Conservation (phyloP, 2,797 vertebrate genomes). For the Helicolenus hilgendorfi region DNA sequence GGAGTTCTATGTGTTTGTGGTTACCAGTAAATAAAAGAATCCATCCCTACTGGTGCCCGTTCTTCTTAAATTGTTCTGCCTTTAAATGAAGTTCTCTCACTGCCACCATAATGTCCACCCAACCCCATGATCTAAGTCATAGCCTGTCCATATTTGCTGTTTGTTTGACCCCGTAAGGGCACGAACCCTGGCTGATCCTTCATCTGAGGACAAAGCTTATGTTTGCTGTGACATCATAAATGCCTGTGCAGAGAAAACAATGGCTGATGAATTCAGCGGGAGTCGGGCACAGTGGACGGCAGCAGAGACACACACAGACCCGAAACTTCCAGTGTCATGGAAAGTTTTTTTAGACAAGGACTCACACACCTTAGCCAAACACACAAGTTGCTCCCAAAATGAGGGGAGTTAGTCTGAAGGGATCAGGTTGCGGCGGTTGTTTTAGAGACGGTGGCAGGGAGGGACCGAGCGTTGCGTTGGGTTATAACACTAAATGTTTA, state of each 20-base stretch:
- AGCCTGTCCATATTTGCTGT: constrained; percentile 84
- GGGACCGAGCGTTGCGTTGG: constrained; percentile 1
- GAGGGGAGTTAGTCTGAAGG: constrained; percentile 5
- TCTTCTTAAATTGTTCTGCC: neutral
- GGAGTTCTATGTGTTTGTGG: neutral
- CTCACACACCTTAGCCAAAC: constrained; percentile 83
- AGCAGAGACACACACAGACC: constrained; percentile 40
- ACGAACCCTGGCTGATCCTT: constrained; percentile 84
- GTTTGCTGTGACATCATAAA: constrained; percentile 90
- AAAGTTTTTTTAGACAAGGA: constrained; percentile 77
- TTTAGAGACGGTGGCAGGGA: constrained; percentile 26
- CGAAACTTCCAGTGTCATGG: constrained; percentile 77
- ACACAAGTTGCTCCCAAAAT: constrained; percentile 57
- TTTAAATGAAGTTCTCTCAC: constrained; percentile 24
- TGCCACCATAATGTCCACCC: constrained; percentile 67
- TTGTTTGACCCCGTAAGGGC: constrained; percentile 85
- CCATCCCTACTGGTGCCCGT: neutral
- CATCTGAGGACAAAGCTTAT: constrained; percentile 89
- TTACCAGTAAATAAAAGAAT: neutral
- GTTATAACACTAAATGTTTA: constrained; percentile 65
- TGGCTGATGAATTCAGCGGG: constrained; percentile 84
- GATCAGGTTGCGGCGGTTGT: constrained; percentile 60
- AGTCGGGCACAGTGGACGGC: constrained; percentile 71
- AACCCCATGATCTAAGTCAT: constrained; percentile 63
- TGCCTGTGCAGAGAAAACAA: constrained; percentile 83